These are phyloP conservation scores for Altica lythri DNA, from an alignment of 2,888 invertebrate species.

Conservation along the genomic window DNA sequence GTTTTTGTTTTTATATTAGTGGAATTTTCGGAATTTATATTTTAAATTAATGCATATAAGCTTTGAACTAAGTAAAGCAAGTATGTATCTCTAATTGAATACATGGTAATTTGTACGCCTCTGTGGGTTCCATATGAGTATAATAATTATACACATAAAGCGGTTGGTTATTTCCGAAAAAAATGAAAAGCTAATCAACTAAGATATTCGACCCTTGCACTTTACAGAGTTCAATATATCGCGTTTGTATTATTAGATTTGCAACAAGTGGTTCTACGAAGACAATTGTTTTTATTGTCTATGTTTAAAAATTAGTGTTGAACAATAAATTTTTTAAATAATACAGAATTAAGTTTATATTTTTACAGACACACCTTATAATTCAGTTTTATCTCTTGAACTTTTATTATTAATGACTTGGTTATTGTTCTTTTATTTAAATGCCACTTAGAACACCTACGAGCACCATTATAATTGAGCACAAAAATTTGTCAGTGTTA, in stretches of 20 bases:
- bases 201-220: background rate
- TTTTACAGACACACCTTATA: conserved; percentile 5
- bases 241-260: background rate
- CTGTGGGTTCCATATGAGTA: too few relatives aligned
- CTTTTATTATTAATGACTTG: conserved; percentile 2
- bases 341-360: background rate
- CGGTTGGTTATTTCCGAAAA: background rate
- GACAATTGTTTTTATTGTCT: background rate
- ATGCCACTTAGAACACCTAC: conserved; percentile 3
- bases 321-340: background rate
- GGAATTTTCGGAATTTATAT: too few relatives aligned
- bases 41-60: too few relatives aligned
- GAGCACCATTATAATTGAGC: background rate
- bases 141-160: conserved; percentile 1
- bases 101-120: too few relatives aligned
- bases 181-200: background rate
- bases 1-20: too few relatives aligned
- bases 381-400: conserved; percentile 1
- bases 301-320: background rate
- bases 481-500: conserved; percentile 12
- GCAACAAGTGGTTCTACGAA: background rate
- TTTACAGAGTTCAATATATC: conserved; percentile 4
- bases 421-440: conserved; percentile 9
- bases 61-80: too few relatives aligned
- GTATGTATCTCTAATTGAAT: too few relatives aligned